A percentile compares a stretch with the other conserved stretches of the same genome.
Evolutionary conservation across 2,113 vertebrate genomes (phyloP).

Genomic region (Pristiophorus japonicus): DNA sequence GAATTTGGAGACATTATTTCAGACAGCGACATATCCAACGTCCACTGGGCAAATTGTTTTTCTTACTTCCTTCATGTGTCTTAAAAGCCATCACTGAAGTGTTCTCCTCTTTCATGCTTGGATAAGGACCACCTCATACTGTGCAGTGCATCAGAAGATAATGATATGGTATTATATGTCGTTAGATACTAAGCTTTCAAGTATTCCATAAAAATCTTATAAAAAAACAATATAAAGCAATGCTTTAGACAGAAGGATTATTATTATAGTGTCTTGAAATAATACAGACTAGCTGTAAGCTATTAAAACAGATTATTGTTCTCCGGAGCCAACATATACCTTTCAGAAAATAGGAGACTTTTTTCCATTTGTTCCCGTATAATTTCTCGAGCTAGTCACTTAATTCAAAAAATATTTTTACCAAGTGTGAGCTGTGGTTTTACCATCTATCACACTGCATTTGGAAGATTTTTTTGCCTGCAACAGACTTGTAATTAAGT

Average conservation of each 20-base stretch:
- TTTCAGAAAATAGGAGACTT: conserved; percentile 2
- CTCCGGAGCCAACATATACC: neutral
- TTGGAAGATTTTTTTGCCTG: neutral
- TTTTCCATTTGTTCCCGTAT: neutral
- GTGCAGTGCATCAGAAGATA: neutral
- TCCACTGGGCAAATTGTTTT: neutral
- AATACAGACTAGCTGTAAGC: neutral
- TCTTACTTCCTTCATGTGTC: neutral
- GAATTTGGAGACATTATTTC: neutral
- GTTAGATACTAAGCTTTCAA: neutral
- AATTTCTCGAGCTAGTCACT: conserved; percentile 14
- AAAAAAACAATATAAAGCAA: neutral
- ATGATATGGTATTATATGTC: conserved; percentile 7
- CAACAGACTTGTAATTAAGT: neutral
- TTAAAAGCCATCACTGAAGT: neutral
- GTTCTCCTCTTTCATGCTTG: neutral
- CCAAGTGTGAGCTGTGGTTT: neutral
- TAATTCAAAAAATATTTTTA: neutral
- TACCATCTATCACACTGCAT: neutral
- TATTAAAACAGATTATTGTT: neutral
- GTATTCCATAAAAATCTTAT: neutral
- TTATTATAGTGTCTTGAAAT: conserved; percentile 9
- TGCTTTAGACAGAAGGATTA: conserved; percentile 3
- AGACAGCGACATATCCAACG: neutral
- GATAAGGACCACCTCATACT: neutral